Evolutionary conservation across 37 sponge, comb jelly and placozoan genomes (phyloP), one percentile per base, ranked within the genome.

Genomic region (Theonella swinhoei): DNA sequence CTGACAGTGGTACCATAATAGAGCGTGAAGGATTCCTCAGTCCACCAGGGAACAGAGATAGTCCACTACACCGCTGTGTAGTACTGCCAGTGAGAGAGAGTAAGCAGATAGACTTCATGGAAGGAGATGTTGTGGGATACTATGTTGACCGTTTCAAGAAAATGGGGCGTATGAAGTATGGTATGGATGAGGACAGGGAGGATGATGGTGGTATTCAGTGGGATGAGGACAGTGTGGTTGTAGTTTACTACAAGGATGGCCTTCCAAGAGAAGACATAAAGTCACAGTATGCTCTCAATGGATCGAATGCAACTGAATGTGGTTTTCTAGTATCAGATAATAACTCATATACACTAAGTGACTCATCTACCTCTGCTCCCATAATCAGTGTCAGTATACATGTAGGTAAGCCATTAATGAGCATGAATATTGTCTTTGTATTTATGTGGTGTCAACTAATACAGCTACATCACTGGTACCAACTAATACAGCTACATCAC

Each of bases 51-150:
- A 14, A 47, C 22, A 70, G n/a, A 70, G 25, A 70, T 30, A 14
- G 14, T 14, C 54, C 54, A 47, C 54, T 47, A 7, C 54, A 14
- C 14, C 54, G 54, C 54, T 47, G 54, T 47, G 54, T 47, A 14
- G 54, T 47, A 47, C 54, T 47, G 54, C 14, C 54, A 47, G 76
- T 19, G 68, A n/a, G 39, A 72, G 47, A 30, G 32, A 11, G 60
- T 8, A 28, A 86, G 3, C 72, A 42, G 43, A 78, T 86, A 36
- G 19, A 64, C 63, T 63, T 86, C 24, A 72, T 61, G 32, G 74
- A 79, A 73, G 87, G 80, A 41, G 87, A 86, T 78, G 79, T 86
- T 42, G 66, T 86, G 31, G 87, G 87, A 43, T 83, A 54, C 68
- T 62, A 54, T 47, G 31, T 29, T 68, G 54, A 29, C 64, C 20